Conservation (phyloP, 2,797 vertebrate species). For the Amblyopsis hoosieri region DNA sequence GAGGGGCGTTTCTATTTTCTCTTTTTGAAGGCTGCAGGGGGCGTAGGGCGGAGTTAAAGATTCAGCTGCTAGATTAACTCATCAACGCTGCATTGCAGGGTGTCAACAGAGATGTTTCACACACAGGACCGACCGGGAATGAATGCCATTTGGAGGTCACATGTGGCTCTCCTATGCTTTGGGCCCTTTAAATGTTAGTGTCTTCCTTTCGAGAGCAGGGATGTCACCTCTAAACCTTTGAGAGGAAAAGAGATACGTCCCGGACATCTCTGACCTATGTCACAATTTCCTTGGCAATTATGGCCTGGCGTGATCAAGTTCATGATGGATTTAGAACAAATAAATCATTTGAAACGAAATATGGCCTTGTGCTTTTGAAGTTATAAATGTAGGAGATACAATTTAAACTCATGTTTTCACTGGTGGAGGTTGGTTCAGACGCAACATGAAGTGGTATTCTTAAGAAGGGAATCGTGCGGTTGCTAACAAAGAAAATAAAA, state of each 20-base stretch:
- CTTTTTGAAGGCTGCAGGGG: conserved; percentile 64
- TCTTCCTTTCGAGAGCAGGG: conserved; percentile 77
- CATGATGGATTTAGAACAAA: conserved; percentile 33
- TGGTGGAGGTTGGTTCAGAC: conserved; percentile 25
- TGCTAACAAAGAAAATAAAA: neutral
- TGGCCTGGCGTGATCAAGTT: conserved; percentile 31
- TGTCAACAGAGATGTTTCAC: conserved; percentile 87
- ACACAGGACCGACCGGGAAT: conserved; percentile 81
- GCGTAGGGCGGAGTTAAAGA: conserved; percentile 68
- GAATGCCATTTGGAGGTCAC: conserved; percentile 85
- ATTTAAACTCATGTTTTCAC: conserved; percentile 27
- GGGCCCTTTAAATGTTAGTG: conserved; percentile 82
- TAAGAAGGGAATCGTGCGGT: conserved; percentile 8
- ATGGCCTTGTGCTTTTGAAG: conserved; percentile 35
- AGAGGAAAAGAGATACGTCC: conserved; percentile 59
- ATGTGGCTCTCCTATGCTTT: conserved; percentile 58
- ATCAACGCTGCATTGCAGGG: conserved; percentile 84
- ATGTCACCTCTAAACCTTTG: conserved; percentile 73
- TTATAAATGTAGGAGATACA: conserved; percentile 35
- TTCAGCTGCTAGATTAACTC: conserved; percentile 88
- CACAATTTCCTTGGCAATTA: conserved; percentile 49
- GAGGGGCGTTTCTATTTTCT: conserved; percentile 62
- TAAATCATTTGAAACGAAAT: conserved; percentile 36
- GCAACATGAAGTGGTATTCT: conserved; percentile 1
- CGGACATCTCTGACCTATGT: conserved; percentile 47